phyloP scores from a whole-genome alignment of 2,888 invertebrate species.

The Uloborus plumipes region DNA sequence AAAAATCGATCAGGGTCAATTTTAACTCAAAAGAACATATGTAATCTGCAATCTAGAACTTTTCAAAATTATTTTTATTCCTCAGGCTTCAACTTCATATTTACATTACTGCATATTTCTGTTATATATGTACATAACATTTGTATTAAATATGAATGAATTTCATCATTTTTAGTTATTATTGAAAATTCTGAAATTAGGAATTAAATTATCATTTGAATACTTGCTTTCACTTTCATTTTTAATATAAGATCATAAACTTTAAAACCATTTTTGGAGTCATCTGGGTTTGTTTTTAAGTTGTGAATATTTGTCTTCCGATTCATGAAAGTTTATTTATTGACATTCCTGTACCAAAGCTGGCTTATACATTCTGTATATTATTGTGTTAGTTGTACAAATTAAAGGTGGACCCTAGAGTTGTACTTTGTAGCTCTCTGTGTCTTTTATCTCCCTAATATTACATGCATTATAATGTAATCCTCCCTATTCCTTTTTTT shows the following conservation, averaged over 20 bases:
- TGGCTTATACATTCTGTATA: conserved; percentile 60
- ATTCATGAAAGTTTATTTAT: conserved; percentile 57
- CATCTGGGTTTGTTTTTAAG: conserved; percentile 26
- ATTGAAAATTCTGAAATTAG: not conserved
- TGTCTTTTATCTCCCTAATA: not conserved
- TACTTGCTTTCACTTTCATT: no score
- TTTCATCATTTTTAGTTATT: not conserved
- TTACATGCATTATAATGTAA: no score
- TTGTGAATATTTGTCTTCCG: conserved; percentile 63
- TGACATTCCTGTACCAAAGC: conserved; percentile 62
- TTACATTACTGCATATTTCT: no score
- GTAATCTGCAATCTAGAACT: no score
- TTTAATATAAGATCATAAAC: conserved; percentile 22
- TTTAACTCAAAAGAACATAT: no score
- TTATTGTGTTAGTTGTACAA: conserved; percentile 62
- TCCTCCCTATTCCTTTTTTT: no score
- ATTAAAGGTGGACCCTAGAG: conserved; percentile 63
- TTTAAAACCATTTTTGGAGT: not conserved
- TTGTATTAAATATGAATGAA: no score
- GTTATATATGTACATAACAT: no score
- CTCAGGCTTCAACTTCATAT: no score
- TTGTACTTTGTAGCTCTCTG: conserved; percentile 16
- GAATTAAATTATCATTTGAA: not conserved
- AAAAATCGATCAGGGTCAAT: no score
- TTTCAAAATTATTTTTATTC: no score